Percentiles rank a stretch among this genome's conserved stretches.
These are phyloP conservation scores for Perodicticus potto DNA, from an alignment of 2,797 vertebrate species.

Conservation along the genomic window DNA sequence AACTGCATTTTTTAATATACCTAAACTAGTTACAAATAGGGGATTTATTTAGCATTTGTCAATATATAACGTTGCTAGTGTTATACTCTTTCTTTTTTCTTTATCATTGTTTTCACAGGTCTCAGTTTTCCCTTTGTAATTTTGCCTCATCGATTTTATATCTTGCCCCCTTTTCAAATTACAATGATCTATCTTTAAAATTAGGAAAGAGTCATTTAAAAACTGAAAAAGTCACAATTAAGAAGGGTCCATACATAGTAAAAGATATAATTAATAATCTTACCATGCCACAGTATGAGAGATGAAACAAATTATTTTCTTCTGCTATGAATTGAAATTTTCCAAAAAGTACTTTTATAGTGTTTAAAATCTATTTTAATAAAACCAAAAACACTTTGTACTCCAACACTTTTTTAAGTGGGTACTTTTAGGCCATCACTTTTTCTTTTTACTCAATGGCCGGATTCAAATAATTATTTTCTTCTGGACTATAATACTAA, in stretches of 20 bases:
- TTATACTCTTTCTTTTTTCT: background rate
- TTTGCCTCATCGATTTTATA: background rate
- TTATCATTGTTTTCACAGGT: background rate
- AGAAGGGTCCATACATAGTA: no score
- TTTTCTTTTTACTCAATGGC: background rate
- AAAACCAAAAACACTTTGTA: background rate
- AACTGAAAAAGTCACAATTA: background rate
- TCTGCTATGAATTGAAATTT: conserved; percentile 25
- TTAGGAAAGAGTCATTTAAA: background rate
- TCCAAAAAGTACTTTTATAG: background rate
- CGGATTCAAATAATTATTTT: conserved; percentile 1
- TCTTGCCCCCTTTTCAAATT: background rate
- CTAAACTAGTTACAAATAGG: background rate
- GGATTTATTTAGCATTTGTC: background rate
- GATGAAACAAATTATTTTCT: background rate
- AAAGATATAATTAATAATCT: background rate
- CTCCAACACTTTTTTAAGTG: background rate
- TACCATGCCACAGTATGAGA: background rate
- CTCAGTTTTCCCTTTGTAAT: conserved; percentile 1
- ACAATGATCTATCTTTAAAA: background rate
- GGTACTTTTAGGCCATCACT: background rate
- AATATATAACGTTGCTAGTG: background rate
- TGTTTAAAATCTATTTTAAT: background rate
- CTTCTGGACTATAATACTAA: background rate
- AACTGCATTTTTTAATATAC: background rate